Percentiles rank a stretch among this genome's conserved stretches.
Evolutionary conservation across 2,113 vertebrate genomes (phyloP).

Genomic region (Orcinus orca): DNA sequence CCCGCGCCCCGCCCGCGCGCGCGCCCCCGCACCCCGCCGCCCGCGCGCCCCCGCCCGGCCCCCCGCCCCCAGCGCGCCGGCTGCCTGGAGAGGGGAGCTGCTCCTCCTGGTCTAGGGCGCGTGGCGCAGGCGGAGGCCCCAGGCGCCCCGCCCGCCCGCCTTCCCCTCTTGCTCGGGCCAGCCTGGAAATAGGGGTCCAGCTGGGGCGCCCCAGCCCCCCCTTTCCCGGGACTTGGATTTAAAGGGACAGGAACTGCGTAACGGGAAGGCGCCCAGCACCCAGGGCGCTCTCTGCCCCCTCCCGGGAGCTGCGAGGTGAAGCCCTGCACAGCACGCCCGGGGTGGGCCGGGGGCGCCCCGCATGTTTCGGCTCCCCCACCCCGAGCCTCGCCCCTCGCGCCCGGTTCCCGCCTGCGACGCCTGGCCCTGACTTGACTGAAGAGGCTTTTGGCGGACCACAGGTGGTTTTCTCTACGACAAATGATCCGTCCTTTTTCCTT

Average conservation of each 20-base stretch:
- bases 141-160: neutral
- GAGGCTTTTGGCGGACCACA: slow-evolving; percentile 45
- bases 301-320: neutral
- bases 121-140: neutral
- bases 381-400: neutral
- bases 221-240: slow-evolving; percentile 76
- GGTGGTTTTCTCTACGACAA: slow-evolving; percentile 40
- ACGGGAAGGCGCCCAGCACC: slow-evolving; percentile 75
- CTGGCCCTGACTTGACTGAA: neutral
- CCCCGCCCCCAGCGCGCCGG: neutral
- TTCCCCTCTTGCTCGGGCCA: neutral
- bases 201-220: slow-evolving; percentile 66
- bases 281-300: slow-evolving; percentile 51
- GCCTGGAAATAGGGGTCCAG: slow-evolving; percentile 78
- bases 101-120: neutral
- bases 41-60: neutral
- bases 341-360: neutral
- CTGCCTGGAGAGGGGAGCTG: slow-evolving; percentile 8
- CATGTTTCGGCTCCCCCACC: neutral
- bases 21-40: neutral
- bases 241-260: slow-evolving; percentile 85
- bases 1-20: neutral
- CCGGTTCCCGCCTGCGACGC: neutral
- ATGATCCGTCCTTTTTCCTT: neutral
- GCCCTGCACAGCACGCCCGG: neutral